Evolutionary conservation across 2,888 invertebrate genomes (phyloP).

Genomic region (Formica aserva): DNA sequence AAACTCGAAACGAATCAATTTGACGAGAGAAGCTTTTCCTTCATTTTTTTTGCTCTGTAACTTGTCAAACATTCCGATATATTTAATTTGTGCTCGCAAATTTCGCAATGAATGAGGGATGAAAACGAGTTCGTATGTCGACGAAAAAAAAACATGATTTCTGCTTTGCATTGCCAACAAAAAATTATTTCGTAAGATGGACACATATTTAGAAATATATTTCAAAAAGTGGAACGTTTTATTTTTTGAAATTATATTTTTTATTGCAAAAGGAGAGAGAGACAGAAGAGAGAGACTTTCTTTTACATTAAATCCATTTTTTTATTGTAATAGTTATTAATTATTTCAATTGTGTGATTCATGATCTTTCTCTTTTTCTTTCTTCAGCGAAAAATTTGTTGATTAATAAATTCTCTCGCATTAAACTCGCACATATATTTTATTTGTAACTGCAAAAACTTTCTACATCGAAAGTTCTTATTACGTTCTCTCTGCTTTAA

Average conservation of each 20-base stretch:
- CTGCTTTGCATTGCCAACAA: background rate
- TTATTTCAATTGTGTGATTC: background rate
- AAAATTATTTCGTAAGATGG: background rate
- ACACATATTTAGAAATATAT: background rate
- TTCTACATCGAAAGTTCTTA: background rate
- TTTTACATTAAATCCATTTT: background rate
- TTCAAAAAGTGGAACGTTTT: background rate
- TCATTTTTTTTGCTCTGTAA: background rate
- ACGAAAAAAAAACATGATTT: background rate
- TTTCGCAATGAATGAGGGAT: background rate
- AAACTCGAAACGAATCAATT: conserved; percentile 10
- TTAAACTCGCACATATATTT: background rate
- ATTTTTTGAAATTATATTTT: background rate
- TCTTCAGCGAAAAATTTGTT: background rate
- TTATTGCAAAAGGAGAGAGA: background rate
- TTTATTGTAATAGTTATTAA: background rate
- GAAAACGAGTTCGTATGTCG: background rate
- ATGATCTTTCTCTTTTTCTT: background rate
- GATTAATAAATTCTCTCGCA: background rate
- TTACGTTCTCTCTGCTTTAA: conserved; percentile 5
- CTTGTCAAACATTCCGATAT: background rate
- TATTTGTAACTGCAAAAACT: background rate
- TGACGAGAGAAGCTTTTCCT: background rate
- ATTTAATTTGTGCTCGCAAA: conserved; percentile 41
- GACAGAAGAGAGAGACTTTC: background rate